A percentile compares a stretch with the other conserved stretches of the same genome.
Conservation (phyloP, 2,888 invertebrate species). For the Limnephilus marmoratus region DNA sequence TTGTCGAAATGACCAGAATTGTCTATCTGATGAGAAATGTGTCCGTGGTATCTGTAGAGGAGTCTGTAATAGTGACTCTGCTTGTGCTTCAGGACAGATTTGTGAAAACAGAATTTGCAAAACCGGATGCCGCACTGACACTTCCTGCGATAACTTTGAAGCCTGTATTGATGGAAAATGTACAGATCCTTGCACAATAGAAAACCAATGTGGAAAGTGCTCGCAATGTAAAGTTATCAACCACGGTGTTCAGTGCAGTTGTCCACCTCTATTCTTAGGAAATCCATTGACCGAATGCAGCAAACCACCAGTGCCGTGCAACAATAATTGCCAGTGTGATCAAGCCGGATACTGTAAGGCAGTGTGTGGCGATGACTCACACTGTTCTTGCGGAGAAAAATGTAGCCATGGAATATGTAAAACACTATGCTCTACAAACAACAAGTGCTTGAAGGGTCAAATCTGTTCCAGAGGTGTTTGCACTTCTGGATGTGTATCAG, state of each 20-base stretch:
- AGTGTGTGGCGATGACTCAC: conserved; percentile 80
- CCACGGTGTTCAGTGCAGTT: conserved; percentile 91
- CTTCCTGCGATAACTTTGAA: conserved; percentile 84
- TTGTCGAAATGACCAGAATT: conserved; percentile 89
- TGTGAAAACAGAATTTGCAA: conserved; percentile 92
- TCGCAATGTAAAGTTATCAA: conserved; percentile 89
- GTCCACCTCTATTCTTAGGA: conserved; percentile 87
- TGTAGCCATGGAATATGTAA: conserved; percentile 86
- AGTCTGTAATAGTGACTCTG: conserved; percentile 91
- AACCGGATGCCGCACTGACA: conserved; percentile 91
- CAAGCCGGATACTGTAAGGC: conserved; percentile 88
- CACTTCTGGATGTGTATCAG: conserved; percentile 87
- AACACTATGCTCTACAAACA: conserved; percentile 82
- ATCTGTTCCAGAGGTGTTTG: conserved; percentile 86
- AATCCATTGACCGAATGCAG: conserved; percentile 89
- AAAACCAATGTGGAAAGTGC: conserved; percentile 88
- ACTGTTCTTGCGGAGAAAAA: conserved; percentile 90
- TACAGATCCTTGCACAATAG: conserved; percentile 88
- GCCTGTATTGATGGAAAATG: conserved; percentile 91
- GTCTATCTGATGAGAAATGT: conserved; percentile 91
- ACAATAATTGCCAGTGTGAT: conserved; percentile 88
- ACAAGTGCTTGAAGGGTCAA: conserved; percentile 86
- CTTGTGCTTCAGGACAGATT: conserved; percentile 88
- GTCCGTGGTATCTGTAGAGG: conserved; percentile 89
- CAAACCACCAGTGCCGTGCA: conserved; percentile 83